These are phyloP conservation scores for Ornithoptera alexandrae DNA, from an alignment of 2,888 invertebrate genomes.

Conservation along the genomic window DNA sequence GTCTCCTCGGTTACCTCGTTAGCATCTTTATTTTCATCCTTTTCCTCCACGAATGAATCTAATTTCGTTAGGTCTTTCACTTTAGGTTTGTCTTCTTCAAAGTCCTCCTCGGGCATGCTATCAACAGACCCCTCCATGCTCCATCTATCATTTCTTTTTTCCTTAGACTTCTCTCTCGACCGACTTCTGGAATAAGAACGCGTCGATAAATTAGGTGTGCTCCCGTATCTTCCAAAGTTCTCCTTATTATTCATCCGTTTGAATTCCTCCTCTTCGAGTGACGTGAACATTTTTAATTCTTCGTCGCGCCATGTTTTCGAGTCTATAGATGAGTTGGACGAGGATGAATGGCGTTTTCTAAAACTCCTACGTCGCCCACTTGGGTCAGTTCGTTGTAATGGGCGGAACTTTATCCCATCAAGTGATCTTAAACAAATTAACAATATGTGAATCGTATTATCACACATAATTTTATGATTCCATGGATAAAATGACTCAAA, in stretches of 20 bases:
- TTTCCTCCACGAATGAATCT: conserved; percentile 67
- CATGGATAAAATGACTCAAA: conserved; percentile 35
- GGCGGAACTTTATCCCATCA: conserved; percentile 83
- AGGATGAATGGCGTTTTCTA: conserved; percentile 81
- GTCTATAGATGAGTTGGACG: conserved; percentile 80
- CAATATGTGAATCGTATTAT: conserved; percentile 66
- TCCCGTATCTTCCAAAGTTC: conserved; percentile 53
- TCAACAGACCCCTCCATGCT: conserved; percentile 53
- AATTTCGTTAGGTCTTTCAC: conserved; percentile 57
- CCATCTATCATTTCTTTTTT: conserved; percentile 56
- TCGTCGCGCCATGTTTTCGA: conserved; percentile 82
- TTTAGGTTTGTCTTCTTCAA: conserved; percentile 42
- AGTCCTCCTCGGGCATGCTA: conserved; percentile 49
- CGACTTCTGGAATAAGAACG: conserved; percentile 79
- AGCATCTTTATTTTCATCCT: conserved; percentile 52
- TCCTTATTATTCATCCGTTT: conserved; percentile 58
- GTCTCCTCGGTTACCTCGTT: conserved; percentile 67
- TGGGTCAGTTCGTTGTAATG: conserved; percentile 81
- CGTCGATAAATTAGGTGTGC: conserved; percentile 74
- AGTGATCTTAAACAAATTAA: conserved; percentile 80
- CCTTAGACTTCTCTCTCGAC: conserved; percentile 65
- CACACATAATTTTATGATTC: conserved; percentile 57
- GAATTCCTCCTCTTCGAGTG: conserved; percentile 82
- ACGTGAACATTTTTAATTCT: conserved; percentile 82
- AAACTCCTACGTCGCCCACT: conserved; percentile 81